Evolutionary conservation across 1,140 invertebrate species (phyloP), one percentile per base, ranked within the genome.

Genomic region (Drosophila triauraria): DNA sequence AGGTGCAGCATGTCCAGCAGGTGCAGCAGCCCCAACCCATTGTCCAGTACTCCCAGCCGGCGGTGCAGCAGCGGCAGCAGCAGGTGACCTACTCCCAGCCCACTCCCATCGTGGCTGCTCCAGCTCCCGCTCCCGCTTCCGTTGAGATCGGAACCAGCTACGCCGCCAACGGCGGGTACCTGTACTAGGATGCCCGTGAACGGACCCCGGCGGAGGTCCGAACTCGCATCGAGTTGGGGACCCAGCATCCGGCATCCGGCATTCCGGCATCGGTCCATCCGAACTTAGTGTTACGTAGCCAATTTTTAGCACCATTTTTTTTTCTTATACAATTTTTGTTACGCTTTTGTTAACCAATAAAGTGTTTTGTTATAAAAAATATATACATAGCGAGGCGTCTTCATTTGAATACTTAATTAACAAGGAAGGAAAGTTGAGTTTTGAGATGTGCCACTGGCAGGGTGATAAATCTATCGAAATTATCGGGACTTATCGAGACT

Each of bases 161-260:
- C 13, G 90, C 54, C 27, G 54, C 65, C 61, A 91, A 91, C 32
- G 84, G 90, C 10, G 90, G 90, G 10, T 91, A 91, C 69, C 68
- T 91, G 25, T 91, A 91, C 75, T 44, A 88, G 75, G 63, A 81
- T 81, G 82, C 82, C 47, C 56, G 69, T 84, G 82, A 85, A 85
- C 59, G 82, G 77, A 80, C 38, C 50, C 62, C 20, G 25, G 20
- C 43, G 43, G 74, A 78, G 62, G 46, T 72, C 75, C 64, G 82
- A 86, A 86, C 75, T 82, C 80, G 80, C 80, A 68, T 78, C 62
- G 62, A 58, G 47, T 70, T 74, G 70, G 38, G 54, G 30, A 43
- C 60, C 43, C 69, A n/a, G 23, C 12, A 40, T 43, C 27, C 15
- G 48, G 67, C 44, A 38, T 27, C 25, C 25, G 25, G 20, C 20